Evolutionary conservation across 2,113 vertebrate species (phyloP).

Genomic region (Perca flavescens): DNA sequence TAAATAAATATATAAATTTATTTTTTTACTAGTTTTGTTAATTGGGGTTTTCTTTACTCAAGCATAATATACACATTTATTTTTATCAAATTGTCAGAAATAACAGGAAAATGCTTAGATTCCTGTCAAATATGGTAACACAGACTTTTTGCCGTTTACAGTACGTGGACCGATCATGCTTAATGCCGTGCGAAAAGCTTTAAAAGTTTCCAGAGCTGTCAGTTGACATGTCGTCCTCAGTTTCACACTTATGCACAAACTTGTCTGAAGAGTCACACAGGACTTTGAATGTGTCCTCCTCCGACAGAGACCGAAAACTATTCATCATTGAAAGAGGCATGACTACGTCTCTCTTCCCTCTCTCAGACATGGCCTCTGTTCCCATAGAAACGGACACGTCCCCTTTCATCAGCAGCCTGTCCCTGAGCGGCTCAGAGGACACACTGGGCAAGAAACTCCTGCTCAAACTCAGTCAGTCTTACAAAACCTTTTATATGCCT

Average conservation of each 20-base stretch:
- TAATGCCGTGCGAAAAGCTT: background rate
- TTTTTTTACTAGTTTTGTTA: too few species aligned
- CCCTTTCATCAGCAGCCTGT: slow-evolving; percentile 86
- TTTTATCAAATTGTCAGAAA: too few species aligned
- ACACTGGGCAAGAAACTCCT: slow-evolving; percentile 92
- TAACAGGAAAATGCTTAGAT: too few species aligned
- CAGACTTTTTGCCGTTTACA: too few species aligned
- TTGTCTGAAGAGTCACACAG: background rate
- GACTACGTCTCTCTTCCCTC: slow-evolving; percentile 6
- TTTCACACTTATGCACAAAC: background rate
- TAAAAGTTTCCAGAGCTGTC: background rate
- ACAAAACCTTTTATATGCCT: slow-evolving; percentile 2
- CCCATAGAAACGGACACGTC: slow-evolving; percentile 84
- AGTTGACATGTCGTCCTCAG: background rate
- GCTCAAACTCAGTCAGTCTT: slow-evolving; percentile 92
- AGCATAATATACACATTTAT: too few species aligned
- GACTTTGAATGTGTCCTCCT: slow-evolving; percentile 10
- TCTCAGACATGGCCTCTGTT: slow-evolving; percentile 79
- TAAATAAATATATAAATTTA: too few species aligned
- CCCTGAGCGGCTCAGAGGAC: slow-evolving; percentile 88
- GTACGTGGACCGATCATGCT: too few species aligned
- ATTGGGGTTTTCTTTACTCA: too few species aligned
- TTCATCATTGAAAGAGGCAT: slow-evolving; percentile 15
- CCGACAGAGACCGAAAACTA: slow-evolving; percentile 2
- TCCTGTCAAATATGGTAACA: too few species aligned